Conservation (phyloP, 1,140 invertebrate genomes). For the Scaptomyza montana region DNA sequence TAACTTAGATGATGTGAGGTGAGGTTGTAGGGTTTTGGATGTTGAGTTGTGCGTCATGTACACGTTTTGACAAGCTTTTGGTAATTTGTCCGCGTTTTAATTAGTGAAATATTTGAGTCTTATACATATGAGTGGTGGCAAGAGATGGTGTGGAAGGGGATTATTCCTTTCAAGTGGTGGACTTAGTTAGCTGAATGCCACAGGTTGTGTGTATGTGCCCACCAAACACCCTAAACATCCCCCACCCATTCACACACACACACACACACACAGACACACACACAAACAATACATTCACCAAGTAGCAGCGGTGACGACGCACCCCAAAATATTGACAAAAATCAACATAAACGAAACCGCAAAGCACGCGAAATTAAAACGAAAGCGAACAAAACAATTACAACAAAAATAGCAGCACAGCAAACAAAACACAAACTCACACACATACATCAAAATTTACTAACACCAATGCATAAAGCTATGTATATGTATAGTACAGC, state of each 20-base stretch:
- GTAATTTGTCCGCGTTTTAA: no score
- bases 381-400: conserved; percentile 15
- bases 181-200: conserved; percentile 20
- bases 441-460: not conserved
- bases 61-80: not conserved
- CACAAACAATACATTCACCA: not conserved
- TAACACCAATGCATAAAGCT: conserved; percentile 2
- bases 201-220: conserved; percentile 25
- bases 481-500: not conserved
- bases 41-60: no score
- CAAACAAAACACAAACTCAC: conserved; percentile 3
- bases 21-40: no score
- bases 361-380: conserved; percentile 31
- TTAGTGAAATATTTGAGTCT: no score
- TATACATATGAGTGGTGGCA: no score
- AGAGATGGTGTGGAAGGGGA: not conserved
- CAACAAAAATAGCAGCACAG: not conserved
- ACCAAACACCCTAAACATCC: not conserved
- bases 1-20: no score
- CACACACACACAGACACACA: not conserved
- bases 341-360: conserved; percentile 38
- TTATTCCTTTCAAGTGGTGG: conserved; percentile 13
- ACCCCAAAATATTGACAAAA: conserved; percentile 33
- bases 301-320: conserved; percentile 22
- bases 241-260: not conserved